Base-by-base conservation (phyloP, 2,797 vertebrate species). In the Martes flavigula region DNA sequence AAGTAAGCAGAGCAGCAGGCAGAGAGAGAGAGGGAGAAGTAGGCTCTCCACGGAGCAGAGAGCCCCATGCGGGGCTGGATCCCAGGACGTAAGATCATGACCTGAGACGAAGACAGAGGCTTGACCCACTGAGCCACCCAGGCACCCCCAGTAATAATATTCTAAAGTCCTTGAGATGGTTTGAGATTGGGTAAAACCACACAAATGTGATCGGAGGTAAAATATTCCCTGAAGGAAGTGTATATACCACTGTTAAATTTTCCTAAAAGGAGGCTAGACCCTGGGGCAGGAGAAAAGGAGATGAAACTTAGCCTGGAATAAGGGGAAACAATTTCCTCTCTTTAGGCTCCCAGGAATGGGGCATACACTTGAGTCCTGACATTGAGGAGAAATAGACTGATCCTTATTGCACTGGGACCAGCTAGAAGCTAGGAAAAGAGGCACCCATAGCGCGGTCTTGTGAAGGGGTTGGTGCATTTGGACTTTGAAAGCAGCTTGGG, bases 121-220 rank as follows among this genome's bases (percentile, higher is more conserved):
- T 54, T 54, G 18, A 54, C 15, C 15, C 17, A 54, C 51, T 54
- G 51, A 54, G 51, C 51, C 51, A 54, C 51, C 51, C 51, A 54
- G 51, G 51, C 17, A 1, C 15, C 51, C 15, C 30, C 32, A 21
- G 21, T 64, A 91, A 62, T 83, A 51, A 14, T 91, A 81, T 86
- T 88, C n/a, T 89, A 27, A 21, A 64, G 8, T 56, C 38, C 82
- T 82, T 66, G 73, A 73, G 12, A 75, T 73, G 21, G 5, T 62
- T 87, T 90, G 40, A 86, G 58, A 79, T 83, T 92, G n/a, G 25
- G 48, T 90, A 86, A 93, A 97, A 87, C 20, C 15, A 62, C 32
- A 91, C 48, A 43, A 54, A 43, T 77, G 20, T 21, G 25, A 35
- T 5, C 1, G 35, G 38, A 92, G n/a, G 48, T 87, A 77, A 95